Base-by-base conservation (phyloP, 2,113 vertebrate genomes). In the Cyphomyrus plagiostoma region DNA sequence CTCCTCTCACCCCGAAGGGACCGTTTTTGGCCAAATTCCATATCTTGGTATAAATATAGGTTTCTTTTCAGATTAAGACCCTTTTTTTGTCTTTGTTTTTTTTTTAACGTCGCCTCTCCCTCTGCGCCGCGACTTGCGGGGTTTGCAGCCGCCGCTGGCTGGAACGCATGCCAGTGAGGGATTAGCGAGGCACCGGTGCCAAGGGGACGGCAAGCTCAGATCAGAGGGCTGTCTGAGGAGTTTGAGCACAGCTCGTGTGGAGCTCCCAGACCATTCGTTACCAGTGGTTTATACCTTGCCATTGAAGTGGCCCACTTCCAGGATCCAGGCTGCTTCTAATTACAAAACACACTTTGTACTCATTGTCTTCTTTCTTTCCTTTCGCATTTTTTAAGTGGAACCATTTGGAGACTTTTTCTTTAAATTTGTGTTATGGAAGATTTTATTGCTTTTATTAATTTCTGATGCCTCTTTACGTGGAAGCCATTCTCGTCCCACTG, bases 391-490 rank as follows among this genome's bases (percentile, higher is more conserved):
- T 93, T 91, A 58, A 89, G 49, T 56, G 21, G 39, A 84, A n/a
- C 88, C 77, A 91, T 92, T 92, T 92, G 91, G 92, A 93, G 91
- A 91, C 88, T 89, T 91, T 84, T 88, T 94, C 94, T 66, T 35
- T 66, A 66, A 66, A 95, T 94, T 92, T 95, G 93, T 94, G 92
- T 62, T 23, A 26, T 56, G 52, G 87, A 45, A 88, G 35, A 45
- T 88, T 94, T 92, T 70, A 94, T 89, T 77, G 91, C 94, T 95
- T 94, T 93, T 93, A 93, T 95, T 94, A 88, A 94, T 94, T 95
- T 92, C 92, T 93, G 66, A 94, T 92, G 93, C 90, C 92, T 91
- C 91, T 91, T 93, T 93, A 92, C 92, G 91, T 89, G 90, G 88
- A 39, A 46, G 30, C 42, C 56, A 88, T 15, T 45, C 39, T 88